Conservation (phyloP, 2,888 invertebrate genomes). For the Pachycephus smyrnensis region DNA sequence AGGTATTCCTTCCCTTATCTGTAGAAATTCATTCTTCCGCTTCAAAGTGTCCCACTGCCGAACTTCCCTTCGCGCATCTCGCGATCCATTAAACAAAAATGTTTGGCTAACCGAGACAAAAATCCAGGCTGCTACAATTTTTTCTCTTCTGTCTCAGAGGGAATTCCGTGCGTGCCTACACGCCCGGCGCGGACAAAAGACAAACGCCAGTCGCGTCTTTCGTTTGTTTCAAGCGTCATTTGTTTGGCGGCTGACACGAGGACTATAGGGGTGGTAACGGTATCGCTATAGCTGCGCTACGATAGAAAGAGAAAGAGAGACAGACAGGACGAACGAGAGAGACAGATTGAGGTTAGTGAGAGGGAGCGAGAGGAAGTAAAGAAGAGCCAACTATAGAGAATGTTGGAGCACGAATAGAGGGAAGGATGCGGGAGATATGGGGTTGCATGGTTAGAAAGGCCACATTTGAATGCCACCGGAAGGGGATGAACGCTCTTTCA, state of each 20-base stretch:
- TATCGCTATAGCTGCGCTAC: constrained; percentile 17
- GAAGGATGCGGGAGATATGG: constrained; percentile 55
- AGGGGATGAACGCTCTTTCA: constrained; percentile 53
- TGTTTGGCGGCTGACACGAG: constrained; percentile 55
- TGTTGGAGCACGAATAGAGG: constrained; percentile 34
- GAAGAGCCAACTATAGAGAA: constrained; percentile 23
- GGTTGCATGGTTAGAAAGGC: constrained; percentile 54
- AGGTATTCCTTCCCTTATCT: neutral
- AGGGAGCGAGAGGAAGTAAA: constrained; percentile 24
- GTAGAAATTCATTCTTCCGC: constrained; percentile 31
- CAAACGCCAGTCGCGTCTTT: constrained; percentile 61
- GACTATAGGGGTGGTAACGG: constrained; percentile 32
- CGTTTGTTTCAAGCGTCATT: constrained; percentile 68
- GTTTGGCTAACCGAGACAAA: constrained; percentile 66
- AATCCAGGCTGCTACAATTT: constrained; percentile 45
- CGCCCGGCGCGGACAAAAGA: constrained; percentile 59
- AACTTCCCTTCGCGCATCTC: constrained; percentile 32
- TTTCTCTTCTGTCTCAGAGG: constrained; percentile 15
- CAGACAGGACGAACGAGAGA: constrained; percentile 14
- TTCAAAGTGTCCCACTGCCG: constrained; percentile 17
- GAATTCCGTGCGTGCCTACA: constrained; percentile 34
- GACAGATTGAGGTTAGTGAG: constrained; percentile 7
- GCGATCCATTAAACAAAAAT: constrained; percentile 64
- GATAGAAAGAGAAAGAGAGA: constrained; percentile 27
- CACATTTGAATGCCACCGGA: constrained; percentile 61